phyloP scores from a whole-genome alignment of 2,113 vertebrate species.

The Gallinago paraguaiae region DNA sequence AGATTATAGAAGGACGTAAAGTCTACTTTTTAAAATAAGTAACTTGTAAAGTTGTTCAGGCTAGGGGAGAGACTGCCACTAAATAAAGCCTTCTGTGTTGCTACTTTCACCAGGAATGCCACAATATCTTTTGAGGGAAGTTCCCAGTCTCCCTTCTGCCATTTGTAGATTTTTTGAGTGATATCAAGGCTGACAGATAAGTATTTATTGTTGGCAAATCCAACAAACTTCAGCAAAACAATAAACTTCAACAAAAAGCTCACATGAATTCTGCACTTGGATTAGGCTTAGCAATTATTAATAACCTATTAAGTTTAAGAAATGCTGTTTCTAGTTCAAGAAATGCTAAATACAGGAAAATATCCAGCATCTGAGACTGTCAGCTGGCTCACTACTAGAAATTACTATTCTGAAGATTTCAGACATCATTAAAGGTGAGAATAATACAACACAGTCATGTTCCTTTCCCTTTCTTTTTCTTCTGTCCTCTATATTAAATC shows the following conservation, averaged over 20 bases:
- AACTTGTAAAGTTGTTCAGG: neutral
- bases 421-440: slow-evolving; percentile 26
- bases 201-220: neutral
- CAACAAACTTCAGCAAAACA: slow-evolving; percentile 19
- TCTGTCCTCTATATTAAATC: neutral
- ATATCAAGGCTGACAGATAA: neutral
- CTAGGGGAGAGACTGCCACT: neutral
- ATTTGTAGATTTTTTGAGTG: neutral
- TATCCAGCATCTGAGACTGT: neutral
- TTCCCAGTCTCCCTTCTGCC: neutral
- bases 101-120: neutral
- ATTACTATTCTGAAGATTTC: neutral
- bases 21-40: neutral
- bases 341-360: slow-evolving; percentile 25
- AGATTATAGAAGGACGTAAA: neutral
- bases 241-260: slow-evolving; percentile 6
- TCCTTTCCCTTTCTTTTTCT: slow-evolving; percentile 14
- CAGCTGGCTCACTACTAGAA: slow-evolving; percentile 8
- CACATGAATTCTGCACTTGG: neutral
- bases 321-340: slow-evolving; percentile 53
- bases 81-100: neutral
- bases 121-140: neutral
- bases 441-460: slow-evolving; percentile 29
- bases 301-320: slow-evolving; percentile 10
- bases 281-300: slow-evolving; percentile 42